Base-by-base conservation (phyloP, 2,888 invertebrate species). In the Microdon myrmicae region DNA sequence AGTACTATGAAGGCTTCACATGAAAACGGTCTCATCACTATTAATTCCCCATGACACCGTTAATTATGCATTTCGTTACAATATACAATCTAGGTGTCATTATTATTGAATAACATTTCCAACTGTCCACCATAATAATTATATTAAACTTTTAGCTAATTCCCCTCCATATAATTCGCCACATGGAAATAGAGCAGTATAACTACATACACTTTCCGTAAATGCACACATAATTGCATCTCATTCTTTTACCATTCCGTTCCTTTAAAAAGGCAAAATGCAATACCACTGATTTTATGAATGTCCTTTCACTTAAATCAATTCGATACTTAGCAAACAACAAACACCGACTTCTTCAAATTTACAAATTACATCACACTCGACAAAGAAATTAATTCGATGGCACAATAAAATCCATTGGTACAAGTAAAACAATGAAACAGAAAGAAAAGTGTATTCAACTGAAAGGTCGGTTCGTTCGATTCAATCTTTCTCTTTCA, bases 201-300 rank as follows among this genome's bases (percentile, higher is more conserved):
- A n/a, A 55, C 61, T 20, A 17, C 31, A 43, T 48, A 12, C 13
- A 35, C 23, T 25, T 16, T 14, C 13, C 25, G n/a, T 8, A 25
- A 48, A 12, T 44, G 60, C 47, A 60, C 28, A 43, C 16, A 60
- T 54, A 31, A 48, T 20, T 61, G 39, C 49, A 44, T 61, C 61
- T 56, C 61, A 35, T 49, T 61, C 61, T 55, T 12, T 39, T 39
- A n/a, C 23, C 8, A 10, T 35, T 34, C 41, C n/a, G n/a, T n/a
- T 31, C 12, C 54, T 31, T 23, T 9, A 28, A 19, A 54, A 31
- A 19, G 35, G 22, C 39, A 17, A 45, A 7, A 39, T 48, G 32
- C 22, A 25, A 55, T 45, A 43, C 16, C 25, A 47, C n/a, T n/a
- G n/a, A n/a, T 47, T 39, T n/a, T 38, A 41, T 6, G 31, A 53